Base-by-base conservation (phyloP, 2,797 vertebrate genomes). In the Zalophus californianus region DNA sequence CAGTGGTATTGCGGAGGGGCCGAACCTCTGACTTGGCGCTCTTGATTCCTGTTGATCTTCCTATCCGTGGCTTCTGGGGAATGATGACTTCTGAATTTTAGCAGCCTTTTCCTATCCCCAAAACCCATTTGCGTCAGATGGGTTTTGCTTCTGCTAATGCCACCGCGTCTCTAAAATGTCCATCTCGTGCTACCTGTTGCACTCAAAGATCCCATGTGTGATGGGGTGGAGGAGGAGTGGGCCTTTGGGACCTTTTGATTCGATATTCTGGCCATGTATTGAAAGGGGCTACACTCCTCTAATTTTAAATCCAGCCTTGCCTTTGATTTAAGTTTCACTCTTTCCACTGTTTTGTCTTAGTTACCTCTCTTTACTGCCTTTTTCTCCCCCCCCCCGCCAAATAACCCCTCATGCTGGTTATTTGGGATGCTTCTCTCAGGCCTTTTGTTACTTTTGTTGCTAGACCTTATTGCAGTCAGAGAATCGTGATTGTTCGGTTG, bases 81-180 rank as follows among this genome's bases (percentile, higher is more conserved):
- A 83, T 83, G 91, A 94, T 94, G 97, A 97, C 91, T 97, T 98
- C 98, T 98, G 66, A 96, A 98, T 98, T 99, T 99, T 99, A 99
- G 99, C 99, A 99, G 99, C 99, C 99, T 99, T 98, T 98, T 98
- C 98, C 98, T 98, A 86, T 98, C 98, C 98, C 97, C 95, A 77
- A 91, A 97, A 86, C 97, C 98, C 98, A 98, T 98, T 98, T 82
- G 80, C 77, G 0, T 87, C 77, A 87, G 94, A 98, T 98, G 98
- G 98, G 98, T 97, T 97, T 98, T 94, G 97, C 98, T 98, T 98
- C 97, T 96, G 97, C 97, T 97, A 88, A 95, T 93, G 86, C 98
- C 92, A 44, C 95, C 91, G 1, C 60, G 83, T 95, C 97, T 98
- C 97, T 96, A 72, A 0, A 97, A 85, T 97, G 94, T 86, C 96